phyloP scores from a whole-genome alignment of 1,140 invertebrate genomes.

The Octopus bimaculoides region DNA sequence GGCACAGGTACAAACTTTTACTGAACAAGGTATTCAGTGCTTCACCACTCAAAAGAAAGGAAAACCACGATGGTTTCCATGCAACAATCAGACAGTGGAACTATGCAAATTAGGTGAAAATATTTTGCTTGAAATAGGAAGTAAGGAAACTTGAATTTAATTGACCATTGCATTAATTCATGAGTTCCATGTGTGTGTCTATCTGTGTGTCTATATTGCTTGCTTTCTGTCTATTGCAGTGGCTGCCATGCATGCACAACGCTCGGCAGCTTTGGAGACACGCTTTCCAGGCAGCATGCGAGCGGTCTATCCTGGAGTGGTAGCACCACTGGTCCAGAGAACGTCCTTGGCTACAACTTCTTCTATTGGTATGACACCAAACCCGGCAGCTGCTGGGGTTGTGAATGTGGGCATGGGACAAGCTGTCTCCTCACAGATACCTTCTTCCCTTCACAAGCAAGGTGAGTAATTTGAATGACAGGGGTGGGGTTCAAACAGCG shows the following conservation, averaged over 20 bases:
- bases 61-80: neutral
- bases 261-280: conserved; percentile 32
- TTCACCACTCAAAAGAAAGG: no score
- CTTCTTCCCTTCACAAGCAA: conserved; percentile 18
- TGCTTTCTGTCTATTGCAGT: conserved; percentile 31
- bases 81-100: neutral
- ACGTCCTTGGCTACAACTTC: conserved; percentile 9
- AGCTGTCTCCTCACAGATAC: conserved; percentile 25
- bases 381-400: conserved; percentile 13
- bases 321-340: conserved; percentile 15
- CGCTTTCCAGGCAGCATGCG: conserved; percentile 38
- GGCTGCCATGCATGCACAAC: conserved; percentile 28
- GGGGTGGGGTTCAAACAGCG: no score
- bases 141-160: no score
- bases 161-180: conserved; percentile 14
- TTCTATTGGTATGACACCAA: conserved; percentile 6
- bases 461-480: neutral
- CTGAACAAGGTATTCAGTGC: no score
- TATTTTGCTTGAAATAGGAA: no score
- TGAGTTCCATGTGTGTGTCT: neutral
- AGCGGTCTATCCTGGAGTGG: conserved; percentile 29
- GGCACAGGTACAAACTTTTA: no score
- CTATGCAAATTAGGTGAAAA: no score
- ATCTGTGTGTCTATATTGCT: conserved; percentile 5
- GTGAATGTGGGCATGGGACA: conserved; percentile 19